Evolutionary conservation across 1,140 invertebrate species (phyloP), one percentile per base, ranked within the genome.

Genomic region (Drosophila fuyamai): DNA sequence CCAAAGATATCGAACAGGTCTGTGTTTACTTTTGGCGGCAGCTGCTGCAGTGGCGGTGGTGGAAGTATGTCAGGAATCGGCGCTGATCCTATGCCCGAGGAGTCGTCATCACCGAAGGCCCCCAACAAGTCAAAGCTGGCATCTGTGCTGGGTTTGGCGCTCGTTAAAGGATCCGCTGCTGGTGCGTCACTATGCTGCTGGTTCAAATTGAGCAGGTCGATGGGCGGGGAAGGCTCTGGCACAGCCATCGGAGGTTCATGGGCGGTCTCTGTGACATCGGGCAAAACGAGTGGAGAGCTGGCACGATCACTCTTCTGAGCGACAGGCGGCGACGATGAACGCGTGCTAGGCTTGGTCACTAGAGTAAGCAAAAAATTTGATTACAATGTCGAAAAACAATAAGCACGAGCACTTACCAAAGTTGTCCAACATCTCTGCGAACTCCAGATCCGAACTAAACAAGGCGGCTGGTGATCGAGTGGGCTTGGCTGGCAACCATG

Each of bases 401-500:
- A 16, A 6, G 9, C 16, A 13, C 8, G 32, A 41, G 5, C 14
- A 29, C 47, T 47, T 74, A 95, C 95, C 95, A 91, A 97, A 97
- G 79, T 96, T 97, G 73, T 97, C 96, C 10, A 96, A 93, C 75
- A 95, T 95, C 91, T 97, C 96, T 50, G 97, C 96, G 92, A 96
- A 95, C 92, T 98, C 98, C 40, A 97, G 93, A 61, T 95, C 95
- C 1, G 95, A 96, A 13, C 95, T 95, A 90, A 98, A 98, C 0
- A 98, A 92, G 4, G 95, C 93, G 65, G 94, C 93, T 57, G 96
- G 92, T 84, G 94, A 93, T 1, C 95, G 93, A 10, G 93, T 83
- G 1, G 93, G 91, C 60, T 94, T 93, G 76, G 95, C 94, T 5
- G 94, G 93, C 62, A 96, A 94, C 97, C 97, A 98, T 0, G 97